phyloP scores from a whole-genome alignment of 2,797 vertebrate species.

The Amphiprion clarkii region DNA sequence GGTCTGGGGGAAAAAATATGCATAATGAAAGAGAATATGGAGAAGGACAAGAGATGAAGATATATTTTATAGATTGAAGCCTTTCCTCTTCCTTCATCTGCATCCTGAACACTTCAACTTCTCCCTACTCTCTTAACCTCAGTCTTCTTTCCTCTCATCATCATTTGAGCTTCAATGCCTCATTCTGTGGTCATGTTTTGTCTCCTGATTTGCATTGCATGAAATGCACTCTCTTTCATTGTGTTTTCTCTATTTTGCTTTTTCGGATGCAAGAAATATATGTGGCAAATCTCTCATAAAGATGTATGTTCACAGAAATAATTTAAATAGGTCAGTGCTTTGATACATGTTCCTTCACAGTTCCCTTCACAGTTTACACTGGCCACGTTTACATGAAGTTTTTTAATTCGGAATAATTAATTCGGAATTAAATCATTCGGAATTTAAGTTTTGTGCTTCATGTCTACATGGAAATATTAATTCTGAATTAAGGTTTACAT shows the following conservation, averaged over 20 bases:
- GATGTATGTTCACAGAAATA: neutral
- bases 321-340: neutral
- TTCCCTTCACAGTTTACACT: neutral
- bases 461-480: too few relatives aligned
- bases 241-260: neutral
- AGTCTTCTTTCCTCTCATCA: constrained; percentile 23
- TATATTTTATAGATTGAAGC: constrained; percentile 42
- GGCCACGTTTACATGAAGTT: too few relatives aligned
- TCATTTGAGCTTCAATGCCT: constrained; percentile 4
- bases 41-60: constrained; percentile 37
- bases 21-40: constrained; percentile 51
- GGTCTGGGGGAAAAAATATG: constrained; percentile 45
- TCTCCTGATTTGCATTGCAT: constrained; percentile 18
- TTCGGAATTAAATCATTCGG: too few relatives aligned
- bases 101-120: constrained; percentile 19
- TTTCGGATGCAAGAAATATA: neutral
- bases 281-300: neutral
- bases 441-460: too few relatives aligned
- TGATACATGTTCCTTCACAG: constrained; percentile 10
- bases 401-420: too few relatives aligned
- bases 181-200: neutral
- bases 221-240: constrained; percentile 1
- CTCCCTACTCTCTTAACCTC: constrained; percentile 35
- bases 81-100: constrained; percentile 5
- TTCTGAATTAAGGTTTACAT: too few relatives aligned